A percentile compares a stretch with the other conserved stretches of the same genome.
Conservation (phyloP, 2,888 invertebrate genomes). For the Agrilus cyanescens region DNA sequence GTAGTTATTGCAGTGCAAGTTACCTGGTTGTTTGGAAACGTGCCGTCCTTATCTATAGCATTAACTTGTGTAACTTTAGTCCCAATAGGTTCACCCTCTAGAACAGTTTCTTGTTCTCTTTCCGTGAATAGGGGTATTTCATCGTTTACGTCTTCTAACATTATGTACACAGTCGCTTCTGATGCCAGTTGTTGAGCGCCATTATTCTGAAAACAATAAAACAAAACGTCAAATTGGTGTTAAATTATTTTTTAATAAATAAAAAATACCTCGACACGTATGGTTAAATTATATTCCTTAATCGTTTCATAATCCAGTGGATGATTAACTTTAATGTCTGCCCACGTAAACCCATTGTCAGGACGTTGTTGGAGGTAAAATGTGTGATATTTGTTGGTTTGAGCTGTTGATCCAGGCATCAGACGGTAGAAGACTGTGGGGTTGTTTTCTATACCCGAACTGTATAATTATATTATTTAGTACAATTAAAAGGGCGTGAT, state of each 20-base stretch:
- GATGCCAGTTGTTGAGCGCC: conserved; percentile 91
- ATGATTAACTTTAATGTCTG: conserved; percentile 92
- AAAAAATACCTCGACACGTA: conserved; percentile 78
- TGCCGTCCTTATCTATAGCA: conserved; percentile 92
- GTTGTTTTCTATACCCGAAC: conserved; percentile 93
- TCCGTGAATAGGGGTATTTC: conserved; percentile 93
- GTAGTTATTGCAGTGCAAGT: conserved; percentile 10
- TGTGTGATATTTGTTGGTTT: conserved; percentile 91
- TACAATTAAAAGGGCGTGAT: background rate
- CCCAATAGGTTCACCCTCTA: conserved; percentile 89
- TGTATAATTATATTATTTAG: conserved; percentile 32
- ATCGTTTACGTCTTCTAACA: conserved; percentile 92
- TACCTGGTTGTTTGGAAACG: conserved; percentile 89
- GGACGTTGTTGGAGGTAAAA: conserved; percentile 91
- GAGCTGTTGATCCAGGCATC: conserved; percentile 91
- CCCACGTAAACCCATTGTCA: conserved; percentile 89
- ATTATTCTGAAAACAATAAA: conserved; percentile 63
- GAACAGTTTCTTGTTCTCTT: conserved; percentile 87
- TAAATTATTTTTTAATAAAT: background rate
- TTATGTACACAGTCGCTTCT: conserved; percentile 86
- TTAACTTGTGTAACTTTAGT: conserved; percentile 93
- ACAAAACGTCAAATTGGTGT: conserved; percentile 1
- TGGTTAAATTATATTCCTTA: conserved; percentile 90
- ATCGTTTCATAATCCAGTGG: conserved; percentile 90
- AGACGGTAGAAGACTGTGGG: conserved; percentile 91